phyloP scores from a whole-genome alignment of 2,888 invertebrate genomes.

The Metellina segmentata region DNA sequence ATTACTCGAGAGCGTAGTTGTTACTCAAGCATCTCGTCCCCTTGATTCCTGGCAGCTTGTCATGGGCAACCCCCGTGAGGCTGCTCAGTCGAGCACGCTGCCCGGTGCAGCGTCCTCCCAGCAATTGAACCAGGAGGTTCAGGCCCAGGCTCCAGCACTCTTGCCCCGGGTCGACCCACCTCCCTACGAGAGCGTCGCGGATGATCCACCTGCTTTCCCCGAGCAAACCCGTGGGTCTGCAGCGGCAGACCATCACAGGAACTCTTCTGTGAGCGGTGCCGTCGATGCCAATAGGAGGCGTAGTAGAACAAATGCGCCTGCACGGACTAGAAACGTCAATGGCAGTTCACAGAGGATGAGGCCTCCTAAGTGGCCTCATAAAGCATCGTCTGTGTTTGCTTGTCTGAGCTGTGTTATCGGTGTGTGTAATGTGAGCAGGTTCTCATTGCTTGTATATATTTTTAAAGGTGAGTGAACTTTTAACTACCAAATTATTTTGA shows the following conservation, averaged over 20 bases:
- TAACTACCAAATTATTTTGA: background rate
- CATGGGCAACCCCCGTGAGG: slow-evolving; percentile 73
- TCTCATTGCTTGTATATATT: slow-evolving; percentile 76
- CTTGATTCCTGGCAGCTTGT: slow-evolving; percentile 67
- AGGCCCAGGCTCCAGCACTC: background rate
- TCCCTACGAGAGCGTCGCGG: slow-evolving; percentile 62
- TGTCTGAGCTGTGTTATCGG: slow-evolving; percentile 74
- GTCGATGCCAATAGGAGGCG: background rate
- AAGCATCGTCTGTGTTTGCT: slow-evolving; percentile 72
- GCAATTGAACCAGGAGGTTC: background rate
- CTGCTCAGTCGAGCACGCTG: background rate
- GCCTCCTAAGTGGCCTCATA: slow-evolving; percentile 74
- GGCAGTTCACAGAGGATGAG: slow-evolving; percentile 47
- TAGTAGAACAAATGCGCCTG: background rate
- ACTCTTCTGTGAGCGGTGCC: slow-evolving; percentile 6
- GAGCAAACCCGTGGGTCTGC: background rate
- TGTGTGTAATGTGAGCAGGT: slow-evolving; percentile 75
- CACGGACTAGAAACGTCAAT: slow-evolving; percentile 27
- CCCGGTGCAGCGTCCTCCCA: slow-evolving; percentile 16
- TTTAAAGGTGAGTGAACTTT: slow-evolving; percentile 71
- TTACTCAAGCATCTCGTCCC: slow-evolving; percentile 22
- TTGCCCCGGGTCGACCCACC: slow-evolving; percentile 56
- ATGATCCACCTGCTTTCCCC: background rate
- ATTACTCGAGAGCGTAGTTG: slow-evolving; percentile 65
- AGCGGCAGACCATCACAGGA: background rate